Conservation (phyloP, 2,888 invertebrate species). For the Xestia sexstrigata region DNA sequence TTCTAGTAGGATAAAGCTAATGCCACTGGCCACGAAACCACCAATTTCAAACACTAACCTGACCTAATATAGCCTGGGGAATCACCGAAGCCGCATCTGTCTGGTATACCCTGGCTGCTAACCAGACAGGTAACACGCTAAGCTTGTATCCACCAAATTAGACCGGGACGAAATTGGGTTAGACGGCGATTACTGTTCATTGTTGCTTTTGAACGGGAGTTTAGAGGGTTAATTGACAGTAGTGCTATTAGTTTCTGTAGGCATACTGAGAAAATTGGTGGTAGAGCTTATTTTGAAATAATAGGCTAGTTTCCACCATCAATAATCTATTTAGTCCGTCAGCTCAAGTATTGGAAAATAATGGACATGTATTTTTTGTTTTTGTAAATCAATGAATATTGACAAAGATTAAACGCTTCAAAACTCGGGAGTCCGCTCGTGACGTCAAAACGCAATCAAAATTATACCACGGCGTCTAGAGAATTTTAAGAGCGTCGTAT, state of each 20-base stretch:
- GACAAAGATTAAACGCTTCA: no score
- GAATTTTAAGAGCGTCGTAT: no score
- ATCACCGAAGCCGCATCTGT: slow-evolving; percentile 39
- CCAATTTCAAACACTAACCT: not conserved
- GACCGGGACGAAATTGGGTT: slow-evolving; percentile 39
- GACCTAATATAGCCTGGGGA: slow-evolving; percentile 13
- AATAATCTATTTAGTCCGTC: no score
- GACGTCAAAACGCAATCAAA: no score
- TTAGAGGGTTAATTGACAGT: slow-evolving; percentile 20
- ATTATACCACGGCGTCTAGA: no score
- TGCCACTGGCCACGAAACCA: not conserved
- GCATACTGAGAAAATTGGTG: not conserved
- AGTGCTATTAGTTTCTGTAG: slow-evolving; percentile 5
- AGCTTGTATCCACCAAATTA: slow-evolving; percentile 53
- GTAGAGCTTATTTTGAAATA: not conserved
- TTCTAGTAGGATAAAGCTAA: no score
- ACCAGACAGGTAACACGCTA: slow-evolving; percentile 62
- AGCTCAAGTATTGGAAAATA: no score
- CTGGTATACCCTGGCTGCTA: slow-evolving; percentile 36
- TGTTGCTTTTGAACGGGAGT: slow-evolving; percentile 43
- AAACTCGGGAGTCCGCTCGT: no score
- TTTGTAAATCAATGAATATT: no score
- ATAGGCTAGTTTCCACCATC: no score
- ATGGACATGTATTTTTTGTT: no score
- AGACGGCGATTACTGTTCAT: slow-evolving; percentile 34